phyloP scores from a whole-genome alignment of 1,140 invertebrate genomes.

The Brachionus plicatilis region DNA sequence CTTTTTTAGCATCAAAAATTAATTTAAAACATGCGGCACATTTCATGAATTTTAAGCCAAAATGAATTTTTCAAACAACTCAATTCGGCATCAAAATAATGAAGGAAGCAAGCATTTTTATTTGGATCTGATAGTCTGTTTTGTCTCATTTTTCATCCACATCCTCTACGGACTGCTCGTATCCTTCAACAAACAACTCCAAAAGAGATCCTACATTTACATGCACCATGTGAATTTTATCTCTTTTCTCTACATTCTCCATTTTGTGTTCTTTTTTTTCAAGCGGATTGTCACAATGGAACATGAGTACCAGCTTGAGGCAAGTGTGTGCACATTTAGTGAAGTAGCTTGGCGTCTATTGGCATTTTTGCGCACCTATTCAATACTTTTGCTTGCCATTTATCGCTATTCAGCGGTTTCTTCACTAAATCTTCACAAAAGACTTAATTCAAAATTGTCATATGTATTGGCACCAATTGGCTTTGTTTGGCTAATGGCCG shows the following conservation, averaged over 20 bases:
- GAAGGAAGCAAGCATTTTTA: not conserved
- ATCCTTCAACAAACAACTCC: not conserved
- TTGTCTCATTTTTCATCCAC: not conserved
- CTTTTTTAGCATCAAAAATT: too few species aligned
- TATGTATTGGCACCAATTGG: not conserved
- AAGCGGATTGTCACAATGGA: not conserved
- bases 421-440: not conserved
- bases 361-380: not conserved
- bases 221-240: conserved; percentile 21
- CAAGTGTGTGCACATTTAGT: not conserved
- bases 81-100: too few species aligned
- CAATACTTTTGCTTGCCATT: not conserved
- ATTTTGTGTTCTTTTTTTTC: not conserved
- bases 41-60: too few species aligned
- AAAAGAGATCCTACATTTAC: conserved; percentile 12
- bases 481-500: not conserved
- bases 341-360: not conserved
- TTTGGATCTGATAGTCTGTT: not conserved
- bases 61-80: too few species aligned
- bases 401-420: not conserved
- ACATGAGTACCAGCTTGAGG: not conserved
- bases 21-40: too few species aligned
- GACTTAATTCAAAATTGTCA: not conserved
- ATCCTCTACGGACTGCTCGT: not conserved
- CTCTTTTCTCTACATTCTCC: not conserved